Evolutionary conservation across 2,113 vertebrate genomes (phyloP), one percentile per base, ranked within the genome.

Genomic region (Plecturocebus donacophilus): DNA sequence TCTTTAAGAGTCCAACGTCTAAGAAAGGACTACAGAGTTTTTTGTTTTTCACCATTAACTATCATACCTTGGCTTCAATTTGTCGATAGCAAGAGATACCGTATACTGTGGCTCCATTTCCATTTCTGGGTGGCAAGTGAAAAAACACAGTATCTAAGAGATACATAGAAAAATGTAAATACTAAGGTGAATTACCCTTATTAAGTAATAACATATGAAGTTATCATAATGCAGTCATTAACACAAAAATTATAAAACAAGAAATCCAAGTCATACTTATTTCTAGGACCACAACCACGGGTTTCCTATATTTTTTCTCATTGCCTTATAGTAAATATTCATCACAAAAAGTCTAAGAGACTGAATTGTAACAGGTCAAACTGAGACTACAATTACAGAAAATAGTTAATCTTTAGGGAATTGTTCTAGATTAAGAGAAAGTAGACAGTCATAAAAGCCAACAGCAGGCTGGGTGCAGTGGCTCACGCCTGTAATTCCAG

Each of bases 61-160:
- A 87, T 13, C 70, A 13, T 98, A 99, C 99, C 99, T 99, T 99
- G 16, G 99, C 99, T 98, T 99, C 99, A 97, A 99, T 99, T 97
- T 99, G 99, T 49, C 99, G 99, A 86, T 99, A 99, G 97, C 99
- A 99, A 89, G 99, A 99, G 80, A 99, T 99, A 0, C 99, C 99
- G 61, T 99, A 99, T 2, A 99, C 99, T 2, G 99, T 99, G 93
- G 99, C 99, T 98, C 97, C 98, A 87, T 99, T 99, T 95, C 98
- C 99, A 27, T 96, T 98, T 79, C 99, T 99, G 0, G 99, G 99
- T 1, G 99, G 99, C 95, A 99, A 99, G 97, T 99, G 99, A 95
- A 99, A 99, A 98, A 99, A 99, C 77, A 99, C 99, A 0, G 99
- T 99, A 98, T 99, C 99, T 99, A 95, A 79, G 86, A 97, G 93